Evolutionary conservation across 2,113 vertebrate genomes (phyloP).

Genomic region (Alligator mississippiensis): DNA sequence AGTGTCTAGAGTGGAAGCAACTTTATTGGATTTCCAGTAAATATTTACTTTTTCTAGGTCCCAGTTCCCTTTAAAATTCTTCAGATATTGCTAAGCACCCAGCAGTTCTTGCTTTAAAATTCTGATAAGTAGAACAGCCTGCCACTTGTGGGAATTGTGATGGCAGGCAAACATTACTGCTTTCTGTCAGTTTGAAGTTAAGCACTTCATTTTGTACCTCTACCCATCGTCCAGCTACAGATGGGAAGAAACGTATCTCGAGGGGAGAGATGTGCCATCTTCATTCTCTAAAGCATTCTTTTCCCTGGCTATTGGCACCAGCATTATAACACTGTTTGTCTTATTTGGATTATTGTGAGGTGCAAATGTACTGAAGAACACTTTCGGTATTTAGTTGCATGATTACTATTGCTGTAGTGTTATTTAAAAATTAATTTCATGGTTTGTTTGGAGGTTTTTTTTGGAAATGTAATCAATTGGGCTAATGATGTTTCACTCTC

Average conservation of each 20-base stretch:
- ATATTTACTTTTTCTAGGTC: conserved; percentile 34
- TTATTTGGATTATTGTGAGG: not conserved
- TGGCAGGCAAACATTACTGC: conserved; percentile 19
- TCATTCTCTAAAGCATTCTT: conserved; percentile 16
- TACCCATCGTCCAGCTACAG: conserved; percentile 28
- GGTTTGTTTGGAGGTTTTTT: not conserved
- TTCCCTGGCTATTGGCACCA: not conserved
- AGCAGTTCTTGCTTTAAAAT: conserved; percentile 63
- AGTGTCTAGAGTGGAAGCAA: not conserved
- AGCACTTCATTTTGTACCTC: conserved; percentile 36
- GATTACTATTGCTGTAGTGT: not conserved
- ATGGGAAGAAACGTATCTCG: conserved; percentile 32
- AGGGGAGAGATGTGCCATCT: not conserved
- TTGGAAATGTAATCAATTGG: not conserved
- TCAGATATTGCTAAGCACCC: conserved; percentile 25
- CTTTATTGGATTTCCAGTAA: conserved; percentile 31
- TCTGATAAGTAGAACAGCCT: conserved; percentile 50
- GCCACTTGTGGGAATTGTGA: not conserved
- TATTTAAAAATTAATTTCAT: not conserved
- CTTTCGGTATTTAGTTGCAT: not conserved
- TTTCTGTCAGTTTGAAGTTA: conserved; percentile 51
- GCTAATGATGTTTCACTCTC: not conserved
- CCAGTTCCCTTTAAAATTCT: conserved; percentile 48
- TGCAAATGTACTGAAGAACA: not conserved
- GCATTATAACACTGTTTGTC: not conserved